These are phyloP conservation scores for Heteronetta atricapilla DNA, from an alignment of 2,113 vertebrate genomes.

Conservation along the genomic window DNA sequence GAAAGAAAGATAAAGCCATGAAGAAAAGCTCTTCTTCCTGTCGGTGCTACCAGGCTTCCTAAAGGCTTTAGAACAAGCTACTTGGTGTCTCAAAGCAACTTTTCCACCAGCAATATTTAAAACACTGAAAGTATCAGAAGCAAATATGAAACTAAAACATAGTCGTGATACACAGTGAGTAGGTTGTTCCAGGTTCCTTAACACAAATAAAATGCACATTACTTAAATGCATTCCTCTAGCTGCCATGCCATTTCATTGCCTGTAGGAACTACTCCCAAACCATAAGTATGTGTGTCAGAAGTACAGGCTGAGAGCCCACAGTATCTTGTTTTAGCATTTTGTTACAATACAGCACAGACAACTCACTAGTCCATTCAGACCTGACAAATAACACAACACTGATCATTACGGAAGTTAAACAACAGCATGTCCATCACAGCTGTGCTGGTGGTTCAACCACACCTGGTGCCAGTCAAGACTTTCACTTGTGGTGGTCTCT, in stretches of 20 bases:
- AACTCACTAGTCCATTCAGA: conserved; percentile 32
- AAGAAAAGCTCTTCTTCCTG: too few relatives aligned
- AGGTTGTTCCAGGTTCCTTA: not conserved
- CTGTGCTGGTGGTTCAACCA: not conserved
- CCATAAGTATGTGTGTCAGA: conserved; percentile 40
- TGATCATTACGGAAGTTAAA: conserved; percentile 70
- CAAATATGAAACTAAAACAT: conserved; percentile 28
- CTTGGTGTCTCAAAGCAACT: not conserved
- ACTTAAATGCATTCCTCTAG: conserved; percentile 54
- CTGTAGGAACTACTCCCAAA: conserved; percentile 30
- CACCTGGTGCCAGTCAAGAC: conserved; percentile 48
- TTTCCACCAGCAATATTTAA: conserved; percentile 4
- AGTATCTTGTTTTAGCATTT: conserved; percentile 47
- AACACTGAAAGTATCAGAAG: conserved; percentile 20
- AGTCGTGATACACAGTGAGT: not conserved
- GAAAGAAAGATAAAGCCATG: too few relatives aligned
- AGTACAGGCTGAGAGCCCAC: conserved; percentile 41
- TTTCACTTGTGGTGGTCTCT: not conserved
- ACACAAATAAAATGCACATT: conserved; percentile 37
- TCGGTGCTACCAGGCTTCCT: not conserved
- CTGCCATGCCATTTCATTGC: not conserved
- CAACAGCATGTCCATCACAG: conserved; percentile 20
- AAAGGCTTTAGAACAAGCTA: not conserved
- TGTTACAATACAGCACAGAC: not conserved
- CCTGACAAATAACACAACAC: conserved; percentile 51